These are phyloP conservation scores for Periophthalmus magnuspinnatus DNA, from an alignment of 2,797 vertebrate genomes.

Conservation along the genomic window DNA sequence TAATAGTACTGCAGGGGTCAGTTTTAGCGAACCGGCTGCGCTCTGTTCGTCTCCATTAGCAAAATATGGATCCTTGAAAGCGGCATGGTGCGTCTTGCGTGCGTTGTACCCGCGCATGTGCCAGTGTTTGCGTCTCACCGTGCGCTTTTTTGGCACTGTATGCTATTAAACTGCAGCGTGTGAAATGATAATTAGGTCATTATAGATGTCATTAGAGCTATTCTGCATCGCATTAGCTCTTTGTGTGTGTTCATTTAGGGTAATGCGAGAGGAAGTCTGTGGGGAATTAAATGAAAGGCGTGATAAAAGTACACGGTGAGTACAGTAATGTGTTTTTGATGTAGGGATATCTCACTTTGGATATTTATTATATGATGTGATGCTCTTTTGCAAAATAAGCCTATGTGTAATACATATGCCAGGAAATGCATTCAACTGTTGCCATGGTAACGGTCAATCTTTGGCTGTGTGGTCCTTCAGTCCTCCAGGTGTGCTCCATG, in stretches of 20 bases:
- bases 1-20: conserved; percentile 47
- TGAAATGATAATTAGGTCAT: conserved; percentile 68
- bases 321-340: not conserved
- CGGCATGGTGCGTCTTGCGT: conserved; percentile 25
- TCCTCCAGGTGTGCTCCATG: no score
- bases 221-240: conserved; percentile 37
- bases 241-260: conserved; percentile 6
- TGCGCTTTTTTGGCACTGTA: conserved; percentile 24
- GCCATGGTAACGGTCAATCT: not conserved
- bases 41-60: conserved; percentile 26
- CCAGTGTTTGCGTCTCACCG: conserved; percentile 20
- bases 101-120: not conserved
- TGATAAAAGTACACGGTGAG: not conserved
- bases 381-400: not conserved
- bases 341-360: not conserved
- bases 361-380: not conserved
- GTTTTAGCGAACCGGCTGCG: not conserved
- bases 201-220: conserved; percentile 53
- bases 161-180: conserved; percentile 36
- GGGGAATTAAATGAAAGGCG: not conserved
- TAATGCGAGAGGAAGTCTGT: not conserved
- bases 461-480: no score
- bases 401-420: not conserved
- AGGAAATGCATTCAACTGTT: not conserved
- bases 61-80: conserved; percentile 21